phyloP scores from a whole-genome alignment of 2,888 invertebrate genomes.

The Drosophila yooni region DNA sequence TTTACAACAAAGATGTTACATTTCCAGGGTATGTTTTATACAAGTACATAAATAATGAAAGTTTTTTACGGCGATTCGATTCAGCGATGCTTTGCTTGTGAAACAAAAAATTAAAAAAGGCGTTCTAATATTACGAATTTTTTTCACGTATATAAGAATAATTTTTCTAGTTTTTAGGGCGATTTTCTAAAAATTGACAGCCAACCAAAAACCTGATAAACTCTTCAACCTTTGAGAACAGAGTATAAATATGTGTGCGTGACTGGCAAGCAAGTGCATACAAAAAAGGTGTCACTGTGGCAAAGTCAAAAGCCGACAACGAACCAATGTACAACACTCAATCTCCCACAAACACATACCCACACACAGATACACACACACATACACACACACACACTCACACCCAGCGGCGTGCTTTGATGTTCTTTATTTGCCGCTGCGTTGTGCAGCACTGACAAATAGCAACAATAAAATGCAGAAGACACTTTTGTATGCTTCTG shows the following conservation, averaged over 20 bases:
- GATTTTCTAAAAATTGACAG: background rate
- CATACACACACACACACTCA: background rate
- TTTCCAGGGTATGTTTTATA: background rate
- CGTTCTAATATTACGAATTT: too few relatives aligned
- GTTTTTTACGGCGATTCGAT: background rate
- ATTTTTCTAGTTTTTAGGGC: background rate
- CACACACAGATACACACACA: background rate
- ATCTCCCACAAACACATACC: constrained; percentile 1
- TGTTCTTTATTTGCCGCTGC: constrained; percentile 37
- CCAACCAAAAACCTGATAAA: background rate
- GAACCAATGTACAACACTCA: constrained; percentile 13
- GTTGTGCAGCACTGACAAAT: constrained; percentile 1
- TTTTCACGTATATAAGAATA: background rate
- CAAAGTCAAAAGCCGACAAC: constrained; percentile 46
- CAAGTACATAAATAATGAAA: too few relatives aligned
- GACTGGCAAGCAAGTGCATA: constrained; percentile 43
- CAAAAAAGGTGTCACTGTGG: constrained; percentile 53
- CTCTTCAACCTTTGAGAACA: background rate
- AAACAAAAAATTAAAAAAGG: too few relatives aligned
- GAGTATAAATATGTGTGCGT: constrained; percentile 15
- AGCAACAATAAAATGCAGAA: background rate
- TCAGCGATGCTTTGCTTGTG: too few relatives aligned
- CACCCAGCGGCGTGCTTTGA: constrained; percentile 45
- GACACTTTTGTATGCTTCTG: background rate
- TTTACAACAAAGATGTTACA: background rate